These are phyloP conservation scores for Lumbricus terrestris DNA, from an alignment of 2,888 invertebrate genomes.

Conservation along the genomic window DNA sequence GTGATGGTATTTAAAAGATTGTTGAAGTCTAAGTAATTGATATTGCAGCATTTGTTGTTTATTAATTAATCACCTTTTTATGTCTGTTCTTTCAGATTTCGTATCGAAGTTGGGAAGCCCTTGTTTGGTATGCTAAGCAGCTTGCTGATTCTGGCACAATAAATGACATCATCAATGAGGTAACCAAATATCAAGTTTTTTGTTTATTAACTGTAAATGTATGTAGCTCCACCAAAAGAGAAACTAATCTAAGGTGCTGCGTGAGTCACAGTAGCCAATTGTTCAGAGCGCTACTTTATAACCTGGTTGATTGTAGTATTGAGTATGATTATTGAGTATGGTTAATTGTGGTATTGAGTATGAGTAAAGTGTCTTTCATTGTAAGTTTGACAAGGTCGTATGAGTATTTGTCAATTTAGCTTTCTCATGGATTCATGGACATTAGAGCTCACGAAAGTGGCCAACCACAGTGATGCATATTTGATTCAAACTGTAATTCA, in stretches of 20 bases:
- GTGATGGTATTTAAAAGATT: neutral
- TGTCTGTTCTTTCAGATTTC: neutral
- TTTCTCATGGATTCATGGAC: neutral
- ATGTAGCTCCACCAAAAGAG: too few species aligned
- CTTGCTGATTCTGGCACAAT: neutral
- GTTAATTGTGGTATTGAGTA: too few species aligned
- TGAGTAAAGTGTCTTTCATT: too few species aligned
- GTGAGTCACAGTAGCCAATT: too few species aligned
- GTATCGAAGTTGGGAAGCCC: neutral
- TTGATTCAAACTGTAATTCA: too few species aligned
- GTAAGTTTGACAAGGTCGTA: too few species aligned
- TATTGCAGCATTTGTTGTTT: neutral
- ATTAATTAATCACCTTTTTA: neutral
- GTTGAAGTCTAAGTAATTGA: neutral
- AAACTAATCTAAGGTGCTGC: too few species aligned
- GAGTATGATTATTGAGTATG: too few species aligned
- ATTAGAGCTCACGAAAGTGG: neutral
- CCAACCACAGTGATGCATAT: neutral
- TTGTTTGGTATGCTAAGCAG: neutral
- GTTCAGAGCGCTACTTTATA: too few species aligned
- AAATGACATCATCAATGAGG: constrained; percentile 7
- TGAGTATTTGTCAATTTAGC: neutral
- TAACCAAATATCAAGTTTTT: neutral
- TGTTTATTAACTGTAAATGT: neutral
- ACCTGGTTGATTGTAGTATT: too few species aligned